Base-by-base conservation (phyloP, 2,113 vertebrate genomes). In the Dromaius novaehollandiae region DNA sequence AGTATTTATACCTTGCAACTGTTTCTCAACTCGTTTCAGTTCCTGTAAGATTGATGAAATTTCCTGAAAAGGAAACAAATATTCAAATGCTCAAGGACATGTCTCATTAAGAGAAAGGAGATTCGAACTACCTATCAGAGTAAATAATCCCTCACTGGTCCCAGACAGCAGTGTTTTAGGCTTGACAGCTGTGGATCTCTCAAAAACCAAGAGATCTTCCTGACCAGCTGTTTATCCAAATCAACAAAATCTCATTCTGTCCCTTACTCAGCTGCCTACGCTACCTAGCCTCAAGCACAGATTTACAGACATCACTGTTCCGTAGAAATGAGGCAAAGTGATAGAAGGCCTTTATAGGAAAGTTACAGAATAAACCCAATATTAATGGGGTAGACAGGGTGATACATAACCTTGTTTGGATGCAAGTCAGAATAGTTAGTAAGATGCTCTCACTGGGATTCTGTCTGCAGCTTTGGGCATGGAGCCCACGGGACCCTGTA, bases 31-130 rank as follows among this genome's bases (percentile, higher is more conserved):
- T 97, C 99, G 98, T 95, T 99, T 99, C 71, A 99, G 96, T 94
- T 99, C 99, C 55, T 99, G 99, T 68, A 99, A 98, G 95, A 99
- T 99, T 25, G 99, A 99, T 56, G 99, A 99, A 97, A 99, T 99
- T 96, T 99, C 99, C 99, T 99, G 96, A 32, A 94, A 90, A 78
- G 76, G 92, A 86, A 85, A 77, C 10, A 89, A 53, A 32, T 26
- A 84, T 68, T 38, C 32, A 26, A 76, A 80, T 30, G 38, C 17
- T 68, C 32, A 53, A 25, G 21, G 38, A 16, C 7, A n/a, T 1
- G 9, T 53, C 74, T 93, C 25, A 50, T 69, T 66, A 94, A 65
- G 69, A 93, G 90, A 89, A 75, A 80, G 60, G 26, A 88, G 34
- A 77, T 38, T 64, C 10, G 44, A 81, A 26, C 26, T 60, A 68